Evolutionary conservation across 2,113 vertebrate genomes (phyloP), one percentile per base, ranked within the genome.

Genomic region (Herpetotheres cachinnans): DNA sequence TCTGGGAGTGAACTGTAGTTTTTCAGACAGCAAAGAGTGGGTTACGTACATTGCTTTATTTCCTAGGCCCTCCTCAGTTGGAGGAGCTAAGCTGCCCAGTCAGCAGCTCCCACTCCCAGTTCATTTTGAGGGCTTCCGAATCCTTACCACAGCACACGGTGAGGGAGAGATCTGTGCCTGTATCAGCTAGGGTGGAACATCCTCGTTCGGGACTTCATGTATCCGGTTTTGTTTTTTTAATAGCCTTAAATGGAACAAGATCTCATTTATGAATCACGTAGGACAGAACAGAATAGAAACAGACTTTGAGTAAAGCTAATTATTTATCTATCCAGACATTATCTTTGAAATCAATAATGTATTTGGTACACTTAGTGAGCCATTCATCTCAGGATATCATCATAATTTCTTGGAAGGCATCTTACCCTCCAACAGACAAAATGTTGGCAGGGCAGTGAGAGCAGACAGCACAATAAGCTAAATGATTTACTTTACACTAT

Each of bases 171-270:
- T 3, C n/a, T 36, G 20, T 13, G 36, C 20, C 70, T 71, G 26
- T 49, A 7, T 42, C 71, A 69, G 27, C 34, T 19, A 16, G 7
- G 14, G 49, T 54, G 67, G 55, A 71, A 77, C 32, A 95, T 34
- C 26, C 44, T 90, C 8, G 0, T 38, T 66, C 47, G 34, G 32
- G 19, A 62, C 27, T 82, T 82, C 0, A 36, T 0, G 2, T 40
- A 81, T 11, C 40, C 4, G 1, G 13, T 32, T 81, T 63, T 5
- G 16, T 0, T 24, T 59, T 71, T 77, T 78, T 32, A 84, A 62
- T 6, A 82, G 84, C 25, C 19, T 63, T 76, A 67, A 55, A 65
- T 22, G 16, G 52, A 92, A 63, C 22, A 84, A 74, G 11, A 65
- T 32, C 17, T 76, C 34, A 40, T 66, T 91, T 67, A 87, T 36